Base-by-base conservation (phyloP, 2,797 vertebrate species). In the Melanogrammus aeglefinus region DNA sequence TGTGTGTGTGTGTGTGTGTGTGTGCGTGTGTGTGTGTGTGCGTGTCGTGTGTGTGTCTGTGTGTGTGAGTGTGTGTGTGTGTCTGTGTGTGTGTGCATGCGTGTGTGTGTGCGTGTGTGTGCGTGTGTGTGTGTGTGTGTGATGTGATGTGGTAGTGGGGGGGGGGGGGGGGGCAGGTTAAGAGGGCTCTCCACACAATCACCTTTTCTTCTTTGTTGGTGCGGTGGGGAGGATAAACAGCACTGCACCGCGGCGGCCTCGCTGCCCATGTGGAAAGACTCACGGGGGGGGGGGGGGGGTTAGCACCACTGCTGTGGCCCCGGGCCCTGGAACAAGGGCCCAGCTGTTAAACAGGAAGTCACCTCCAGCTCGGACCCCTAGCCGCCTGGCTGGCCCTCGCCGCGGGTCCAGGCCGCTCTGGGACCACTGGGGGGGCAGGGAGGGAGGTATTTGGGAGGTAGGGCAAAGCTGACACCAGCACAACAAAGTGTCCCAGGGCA, bases 311-410 rank as follows among this genome's bases (percentile, higher is more conserved):
- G 88, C 83, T 79, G 0, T 78, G 70, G 75, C 84, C 21, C 21
- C 14, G 38, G 39, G 13, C 36, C 33, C 66, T 75, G 1, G 87
- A 88, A 91, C 88, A 92, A 94, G 87, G 86, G 82, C 79, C 83
- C 41, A 91, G 91, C 91, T 93, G 90, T 93, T 94, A 84, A 91
- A 91, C 91, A 93, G 93, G 91, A 95, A 93, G 91, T 93, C 84
- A 86, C 90, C 84, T 92, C 88, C 86, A 85, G 91, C 88, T 88
- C 18, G 80, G 90, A 81, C 29, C 86, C 88, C 87, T 90, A 38
- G 76, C 88, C 82, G 87, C 87, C 82, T 84, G 89, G 84, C 83
- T 86, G 81, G 16, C 88, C 87, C 91, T 82, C 87, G 80, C 35
- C 35, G 2, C 35, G 35, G 1, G 35, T 3, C 35, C 35, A 57